Conservation (phyloP, 2,113 vertebrate species). For the Pachyramphus minor region DNA sequence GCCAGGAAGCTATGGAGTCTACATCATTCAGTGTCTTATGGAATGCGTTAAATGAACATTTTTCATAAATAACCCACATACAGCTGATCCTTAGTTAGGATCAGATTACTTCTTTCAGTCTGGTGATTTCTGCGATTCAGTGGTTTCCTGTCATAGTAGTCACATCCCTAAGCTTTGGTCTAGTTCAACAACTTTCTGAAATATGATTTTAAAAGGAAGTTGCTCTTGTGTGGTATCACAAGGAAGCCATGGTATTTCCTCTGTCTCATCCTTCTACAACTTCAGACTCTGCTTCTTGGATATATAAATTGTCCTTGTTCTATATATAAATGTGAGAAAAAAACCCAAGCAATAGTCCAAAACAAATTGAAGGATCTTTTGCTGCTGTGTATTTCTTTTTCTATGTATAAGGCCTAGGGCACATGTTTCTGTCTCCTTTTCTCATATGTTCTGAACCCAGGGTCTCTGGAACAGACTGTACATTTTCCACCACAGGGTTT, state of each 20-base stretch:
- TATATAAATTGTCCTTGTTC: background rate
- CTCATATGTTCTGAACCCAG: background rate
- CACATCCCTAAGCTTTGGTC: background rate
- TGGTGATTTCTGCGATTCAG: background rate
- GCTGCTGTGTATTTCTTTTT: background rate
- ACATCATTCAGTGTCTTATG: fast-evolving
- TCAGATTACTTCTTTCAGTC: background rate
- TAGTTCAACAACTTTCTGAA: background rate
- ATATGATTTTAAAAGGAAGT: background rate
- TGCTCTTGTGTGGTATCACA: background rate
- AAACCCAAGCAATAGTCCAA: background rate
- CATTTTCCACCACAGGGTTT: background rate
- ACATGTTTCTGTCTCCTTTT: background rate
- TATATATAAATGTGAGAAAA: background rate
- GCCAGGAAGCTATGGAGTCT: background rate
- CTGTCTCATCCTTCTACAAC: background rate
- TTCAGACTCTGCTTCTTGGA: background rate
- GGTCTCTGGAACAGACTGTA: background rate
- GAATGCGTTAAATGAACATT: fast-evolving
- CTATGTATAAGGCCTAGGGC: background rate
- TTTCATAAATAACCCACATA: background rate
- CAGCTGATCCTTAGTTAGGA: background rate
- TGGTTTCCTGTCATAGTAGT: background rate
- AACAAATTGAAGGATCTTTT: background rate
- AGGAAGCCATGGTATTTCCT: background rate